Evolutionary conservation across 2,113 vertebrate species (phyloP), one percentile per base, ranked within the genome.

Genomic region (Nibea albiflora): DNA sequence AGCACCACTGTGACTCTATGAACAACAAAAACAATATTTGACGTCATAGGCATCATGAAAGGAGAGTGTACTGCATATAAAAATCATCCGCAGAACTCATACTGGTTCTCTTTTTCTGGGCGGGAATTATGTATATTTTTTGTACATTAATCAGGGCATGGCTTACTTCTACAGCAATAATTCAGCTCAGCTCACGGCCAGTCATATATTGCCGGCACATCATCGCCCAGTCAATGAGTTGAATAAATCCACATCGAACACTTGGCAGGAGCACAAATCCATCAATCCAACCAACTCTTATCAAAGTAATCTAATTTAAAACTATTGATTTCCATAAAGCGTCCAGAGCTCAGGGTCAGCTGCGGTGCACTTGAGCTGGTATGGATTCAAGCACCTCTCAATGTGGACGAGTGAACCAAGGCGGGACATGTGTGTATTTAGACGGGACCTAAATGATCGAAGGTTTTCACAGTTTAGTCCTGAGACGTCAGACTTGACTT

Each of bases 301-400:
- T 78, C 68, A 77, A 80, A 67, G 72, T 79, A 71, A 75, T 67
- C 11, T n/a, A 52, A 68, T 84, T 70, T 71, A 14, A 72, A 83
- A 71, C 20, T 50, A 82, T 77, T 74, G 71, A 84, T 82, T 76
- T 60, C 65, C 61, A 54, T 74, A 54, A 53, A 71, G 24, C 19
- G 49, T 39, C 62, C 22, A 12, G 14, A 76, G 62, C 54, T 26
- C 28, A 9, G 46, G n/a, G 22, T 67, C 61, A 44, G 73, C 52
- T 49, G 11, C 49, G 24, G 24, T 39, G 39, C 31, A 31, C 53
- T 62, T 10, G 5, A 20, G 42, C 42, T 28, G 35, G 10, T 49
- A 12, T 58, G 10, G 57, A 42, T 49, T 60, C 26, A 15, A 35
- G 24, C 47, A 49, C 35, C 17, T 14, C 44, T 15, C 1, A n/a